Conservation (phyloP, 2,888 invertebrate species). For the Tinea pellionella region DNA sequence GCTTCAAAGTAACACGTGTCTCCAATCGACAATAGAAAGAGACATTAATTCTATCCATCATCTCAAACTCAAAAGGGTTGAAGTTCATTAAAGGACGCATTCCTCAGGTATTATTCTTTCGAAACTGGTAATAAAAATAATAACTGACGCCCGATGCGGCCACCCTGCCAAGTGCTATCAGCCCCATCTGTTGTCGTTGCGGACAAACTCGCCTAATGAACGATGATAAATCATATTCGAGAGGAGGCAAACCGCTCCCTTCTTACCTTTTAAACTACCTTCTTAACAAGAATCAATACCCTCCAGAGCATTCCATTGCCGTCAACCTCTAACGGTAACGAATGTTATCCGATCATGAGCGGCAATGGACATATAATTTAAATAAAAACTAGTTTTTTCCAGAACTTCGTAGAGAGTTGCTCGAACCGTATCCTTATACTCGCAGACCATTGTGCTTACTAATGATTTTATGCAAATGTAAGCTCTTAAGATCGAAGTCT, state of each 20-base stretch:
- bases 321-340: neutral
- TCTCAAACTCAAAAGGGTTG: constrained; percentile 63
- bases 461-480: constrained; percentile 71
- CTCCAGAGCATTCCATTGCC: constrained; percentile 28
- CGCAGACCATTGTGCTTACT: constrained; percentile 68
- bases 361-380: constrained; percentile 27
- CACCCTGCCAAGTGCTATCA: constrained; percentile 71
- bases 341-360: neutral
- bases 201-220: constrained; percentile 71
- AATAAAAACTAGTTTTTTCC: neutral
- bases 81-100: constrained; percentile 69
- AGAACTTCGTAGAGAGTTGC: constrained; percentile 48
- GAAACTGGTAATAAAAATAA: constrained; percentile 69
- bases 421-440: constrained; percentile 59
- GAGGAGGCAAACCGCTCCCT: constrained; percentile 53
- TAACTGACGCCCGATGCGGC: constrained; percentile 53
- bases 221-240: constrained; percentile 71
- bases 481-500: constrained; percentile 69
- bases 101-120: constrained; percentile 69
- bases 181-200: constrained; percentile 70
- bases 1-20: constrained; percentile 30
- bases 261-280: constrained; percentile 32
- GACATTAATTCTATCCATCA: constrained; percentile 69
- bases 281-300: neutral
- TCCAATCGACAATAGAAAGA: constrained; percentile 63